Base-by-base conservation (phyloP, 1,140 invertebrate species). In the Polypedilum vanderplanki region DNA sequence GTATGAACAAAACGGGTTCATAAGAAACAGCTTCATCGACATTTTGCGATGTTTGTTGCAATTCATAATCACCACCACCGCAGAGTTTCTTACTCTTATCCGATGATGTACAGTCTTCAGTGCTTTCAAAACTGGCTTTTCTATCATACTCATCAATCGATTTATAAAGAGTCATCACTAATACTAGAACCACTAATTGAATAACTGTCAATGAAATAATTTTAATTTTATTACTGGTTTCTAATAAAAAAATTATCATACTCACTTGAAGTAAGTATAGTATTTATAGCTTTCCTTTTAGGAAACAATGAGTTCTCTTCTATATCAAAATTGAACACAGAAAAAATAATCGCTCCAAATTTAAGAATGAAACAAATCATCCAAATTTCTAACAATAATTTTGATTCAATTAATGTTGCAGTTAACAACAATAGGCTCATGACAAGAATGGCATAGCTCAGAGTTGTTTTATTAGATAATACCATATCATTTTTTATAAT, bases 401-500 rank as follows among this genome's bases (percentile, higher is more conserved):
- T 57, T 15, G 46, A 57, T 57, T 57, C 46, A n/a, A n/a, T 57
- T 15, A 57, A 57, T n/a, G 12, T 57, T 57, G 12, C 46, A 57
- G 12, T 57, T 15, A 57, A 57, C 3, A 57, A 57, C 3, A 57
- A n/a, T n/a, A 57, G n/a, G 15, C n/a, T 57, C 46, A 57, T 57
- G 12, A n/a, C 46, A 57, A 57, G n/a, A 15, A 57, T 57, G 4
- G 46, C 4, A n/a, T 57, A 57, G 46, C 46, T 57, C n/a, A 57
- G 15, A 12, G n/a, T 57, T 4, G 46, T 57, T n/a, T 57, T 57
- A n/a, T 12, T n/a, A 12, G 46, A 1, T 4, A 57, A n/a, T 1
- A n/a, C 46, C 46, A 57, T 57, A n/a, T 57, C n/a, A 57, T 57
- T 57, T n/a, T n/a, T 57, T 15, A 57, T 57, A n/a, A 57, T 57